Evolutionary conservation across 2,888 invertebrate species (phyloP).

Genomic region (Cremastinae sp.): DNA sequence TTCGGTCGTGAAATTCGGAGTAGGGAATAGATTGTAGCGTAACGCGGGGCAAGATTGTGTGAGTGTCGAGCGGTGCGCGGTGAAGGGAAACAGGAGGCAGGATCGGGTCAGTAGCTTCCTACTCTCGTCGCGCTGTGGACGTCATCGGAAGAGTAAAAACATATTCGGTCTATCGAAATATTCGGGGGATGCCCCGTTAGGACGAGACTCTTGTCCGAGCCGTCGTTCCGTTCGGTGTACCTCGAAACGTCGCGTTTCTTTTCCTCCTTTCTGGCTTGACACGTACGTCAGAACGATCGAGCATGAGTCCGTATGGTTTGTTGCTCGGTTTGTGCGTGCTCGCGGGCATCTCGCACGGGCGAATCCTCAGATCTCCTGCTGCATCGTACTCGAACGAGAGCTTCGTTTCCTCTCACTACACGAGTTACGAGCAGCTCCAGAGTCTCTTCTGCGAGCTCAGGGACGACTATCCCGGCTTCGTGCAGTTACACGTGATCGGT

Average conservation of each 20-base stretch:
- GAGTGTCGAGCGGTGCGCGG: neutral
- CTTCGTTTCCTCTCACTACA: slow-evolving; percentile 81
- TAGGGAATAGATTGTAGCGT: neutral
- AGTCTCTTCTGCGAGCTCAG: slow-evolving; percentile 85
- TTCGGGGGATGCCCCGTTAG: slow-evolving; percentile 52
- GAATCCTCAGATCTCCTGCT: slow-evolving; percentile 38
- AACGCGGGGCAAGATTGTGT: neutral
- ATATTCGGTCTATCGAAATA: slow-evolving; percentile 3
- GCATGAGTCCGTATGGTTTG: slow-evolving; percentile 53
- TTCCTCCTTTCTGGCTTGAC: neutral
- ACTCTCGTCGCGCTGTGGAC: slow-evolving; percentile 27
- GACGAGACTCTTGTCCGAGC: slow-evolving; percentile 38
- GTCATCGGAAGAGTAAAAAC: slow-evolving; percentile 42
- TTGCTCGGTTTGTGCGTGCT: slow-evolving; percentile 49
- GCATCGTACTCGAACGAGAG: slow-evolving; percentile 65
- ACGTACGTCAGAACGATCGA: neutral
- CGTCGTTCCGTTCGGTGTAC: slow-evolving; percentile 1
- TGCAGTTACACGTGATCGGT: slow-evolving; percentile 89
- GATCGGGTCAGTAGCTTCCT: slow-evolving; percentile 1
- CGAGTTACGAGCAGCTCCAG: slow-evolving; percentile 87
- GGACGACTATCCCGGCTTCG: slow-evolving; percentile 86
- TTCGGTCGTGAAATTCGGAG: no score
- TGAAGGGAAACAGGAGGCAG: neutral
- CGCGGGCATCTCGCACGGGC: slow-evolving; percentile 40
- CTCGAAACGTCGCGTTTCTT: neutral